phyloP scores from a whole-genome alignment of 2,888 invertebrate species.

The Volucella inanis region DNA sequence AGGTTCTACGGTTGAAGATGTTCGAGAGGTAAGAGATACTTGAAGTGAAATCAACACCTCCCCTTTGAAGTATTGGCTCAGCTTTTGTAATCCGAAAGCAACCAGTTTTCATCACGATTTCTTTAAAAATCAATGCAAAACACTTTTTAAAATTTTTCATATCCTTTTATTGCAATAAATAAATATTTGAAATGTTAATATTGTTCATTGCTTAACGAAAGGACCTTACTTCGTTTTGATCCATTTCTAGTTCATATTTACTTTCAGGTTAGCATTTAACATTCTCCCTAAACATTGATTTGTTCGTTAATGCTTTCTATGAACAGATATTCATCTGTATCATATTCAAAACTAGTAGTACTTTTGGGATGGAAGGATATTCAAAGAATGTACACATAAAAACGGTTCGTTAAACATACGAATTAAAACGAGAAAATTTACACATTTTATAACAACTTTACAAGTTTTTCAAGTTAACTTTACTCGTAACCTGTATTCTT shows the following conservation, averaged over 20 bases:
- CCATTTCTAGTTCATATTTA: slow-evolving; percentile 36
- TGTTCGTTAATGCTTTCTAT: not conserved
- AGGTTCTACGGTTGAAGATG: too few relatives aligned
- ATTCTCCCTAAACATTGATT: slow-evolving; percentile 23
- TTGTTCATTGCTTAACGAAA: slow-evolving; percentile 65
- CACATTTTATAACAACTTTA: slow-evolving; percentile 44
- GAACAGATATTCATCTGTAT: slow-evolving; percentile 1
- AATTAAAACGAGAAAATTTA: slow-evolving; percentile 21
- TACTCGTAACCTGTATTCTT: not conserved
- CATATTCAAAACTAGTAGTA: not conserved
- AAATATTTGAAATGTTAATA: slow-evolving; percentile 69
- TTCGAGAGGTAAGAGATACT: too few relatives aligned
- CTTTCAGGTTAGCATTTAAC: slow-evolving; percentile 53
- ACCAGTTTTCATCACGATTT: too few relatives aligned
- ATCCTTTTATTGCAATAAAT: slow-evolving; percentile 71
- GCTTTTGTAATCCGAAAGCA: too few relatives aligned
- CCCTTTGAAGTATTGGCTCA: too few relatives aligned
- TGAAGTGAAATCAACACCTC: too few relatives aligned
- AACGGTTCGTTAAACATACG: slow-evolving; percentile 25
- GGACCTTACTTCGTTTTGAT: slow-evolving; percentile 20
- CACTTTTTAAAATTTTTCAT: slow-evolving; percentile 23
- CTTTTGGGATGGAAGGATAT: not conserved
- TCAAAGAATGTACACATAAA: slow-evolving; percentile 20
- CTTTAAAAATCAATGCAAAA: too few relatives aligned
- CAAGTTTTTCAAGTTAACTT: slow-evolving; percentile 11